Base-by-base conservation (phyloP, 1,140 invertebrate genomes). In the Berghia stephanieae region DNA sequence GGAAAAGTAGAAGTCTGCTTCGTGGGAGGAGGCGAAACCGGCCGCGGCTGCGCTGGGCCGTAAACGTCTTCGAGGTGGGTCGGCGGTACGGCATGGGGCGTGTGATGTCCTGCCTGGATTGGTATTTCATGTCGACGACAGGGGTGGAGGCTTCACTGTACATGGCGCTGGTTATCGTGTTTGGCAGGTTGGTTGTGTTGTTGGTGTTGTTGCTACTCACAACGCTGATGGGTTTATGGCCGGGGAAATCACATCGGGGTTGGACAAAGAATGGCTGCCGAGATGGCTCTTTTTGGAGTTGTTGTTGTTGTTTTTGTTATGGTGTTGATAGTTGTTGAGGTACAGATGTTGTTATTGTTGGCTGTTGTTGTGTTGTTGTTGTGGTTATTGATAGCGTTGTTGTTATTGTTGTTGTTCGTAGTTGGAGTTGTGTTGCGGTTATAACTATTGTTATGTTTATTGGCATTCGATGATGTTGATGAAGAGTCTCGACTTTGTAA, bases 31-130 rank as follows among this genome's bases (percentile, higher is more conserved):
- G 67, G 75, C 31, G 38, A 77, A 75, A 44, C 72, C 79, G n/a
- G n/a, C n/a, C n/a, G n/a, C n/a, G n/a, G n/a, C n/a, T n/a, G 68
- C 1, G 24, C 74, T 1, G 74, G 34, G 44, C 70, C 76, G 72
- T 79, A 82, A 24, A 55, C 71, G 38, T 83, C 80, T 31, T 83
- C 82, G 46, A 77, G 76, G 36, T 42, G 44, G 24, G 71, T 66
- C 43, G 63, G 40, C n/a, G 78, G 43, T 8, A 68, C 75, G 16
- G 66, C 46, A 27, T 75, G 73, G 38, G 73, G 49, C 13, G 38
- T 55, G 0, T 69, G 72, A 46, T 77, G 77, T 71, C 79, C 80
- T 70, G 78, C 81, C 40, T 79, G 67, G 49, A n/a, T n/a, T n/a
- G n/a, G n/a, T n/a, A n/a, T n/a, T n/a, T n/a, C n/a, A n/a, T n/a